phyloP scores from a whole-genome alignment of 1,140 invertebrate genomes.

The Chironomus striatipennis region DNA sequence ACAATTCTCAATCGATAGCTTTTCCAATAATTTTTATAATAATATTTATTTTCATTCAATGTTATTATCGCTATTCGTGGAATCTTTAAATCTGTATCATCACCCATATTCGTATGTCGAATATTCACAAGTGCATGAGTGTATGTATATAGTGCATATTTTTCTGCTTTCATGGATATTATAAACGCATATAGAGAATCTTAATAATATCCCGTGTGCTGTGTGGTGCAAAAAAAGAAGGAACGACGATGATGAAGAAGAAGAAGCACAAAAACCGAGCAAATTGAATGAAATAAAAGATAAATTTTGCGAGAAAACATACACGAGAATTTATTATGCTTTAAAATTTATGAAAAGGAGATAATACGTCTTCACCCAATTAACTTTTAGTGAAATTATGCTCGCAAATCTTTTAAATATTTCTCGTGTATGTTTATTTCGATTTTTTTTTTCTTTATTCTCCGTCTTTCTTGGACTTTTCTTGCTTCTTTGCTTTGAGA shows the following conservation, averaged over 20 bases:
- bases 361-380: conserved; percentile 23
- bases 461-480: background rate
- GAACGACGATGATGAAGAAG: background rate
- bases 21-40: background rate
- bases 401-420: conserved; percentile 17
- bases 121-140: background rate
- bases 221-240: too few species aligned
- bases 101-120: background rate
- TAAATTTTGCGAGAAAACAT: conserved; percentile 13
- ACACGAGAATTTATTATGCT: conserved; percentile 9
- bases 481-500: background rate
- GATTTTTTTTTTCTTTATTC: background rate
- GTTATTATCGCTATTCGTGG: too few species aligned
- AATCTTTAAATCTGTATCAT: conserved; percentile 5
- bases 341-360: conserved; percentile 15
- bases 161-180: too few species aligned
- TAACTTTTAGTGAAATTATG: conserved; percentile 13
- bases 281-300: conserved; percentile 15
- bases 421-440: background rate
- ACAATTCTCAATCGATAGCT: background rate
- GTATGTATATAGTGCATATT: background rate
- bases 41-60: too few species aligned
- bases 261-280: background rate
- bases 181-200: too few species aligned
- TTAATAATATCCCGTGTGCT: too few species aligned